Evolutionary conservation across 2,888 invertebrate species (phyloP), one percentile per base, ranked within the genome.

Genomic region (Xanthia togata): DNA sequence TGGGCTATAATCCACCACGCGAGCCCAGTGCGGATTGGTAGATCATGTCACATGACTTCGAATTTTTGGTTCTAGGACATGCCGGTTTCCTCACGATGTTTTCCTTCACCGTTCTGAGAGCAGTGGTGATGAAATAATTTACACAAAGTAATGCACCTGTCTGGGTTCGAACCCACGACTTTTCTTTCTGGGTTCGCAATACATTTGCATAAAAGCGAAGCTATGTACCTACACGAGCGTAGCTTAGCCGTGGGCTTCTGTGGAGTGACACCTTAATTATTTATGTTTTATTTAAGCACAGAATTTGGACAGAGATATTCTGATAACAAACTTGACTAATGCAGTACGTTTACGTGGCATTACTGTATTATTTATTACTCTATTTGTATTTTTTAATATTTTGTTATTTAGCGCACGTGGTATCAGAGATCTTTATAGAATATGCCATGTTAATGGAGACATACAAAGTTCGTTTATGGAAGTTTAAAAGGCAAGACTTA

Each of bases 271-370:
- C 9, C 44, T 57, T 44, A 44, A n/a, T 55, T 75, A 76, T 87
- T 31, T n/a, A 86, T 86, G 88, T 83, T 83, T 80, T 82, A 90
- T 90, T 88, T 92, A 90, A 88, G 79, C 83, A 90, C 85, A 88
- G 89, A 91, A 90, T 92, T 91, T 87, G 79, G 91, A 91, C 90
- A 87, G 87, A 92, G 93, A 94, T 94, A 85, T 83, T 85, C 78
- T 90, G 90, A 89, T 89, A 89, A 82, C 88, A 31, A 73, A 88
- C 87, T 85, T 89, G 92, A 92, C 90, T 93, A 93, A 93, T 92
- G 92, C 84, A 91, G 86, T 87, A 86, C 63, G 67, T 79, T 87
- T 85, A 85, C 76, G 78, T 81, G 84, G 81, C 75, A 77, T 83
- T 67, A 79, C 79, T 76, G 70, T 79, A 82, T 85, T 87, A 85